Evolutionary conservation across 2,113 vertebrate genomes (phyloP), one percentile per base, ranked within the genome.

Genomic region (Triplophysa siluroides): DNA sequence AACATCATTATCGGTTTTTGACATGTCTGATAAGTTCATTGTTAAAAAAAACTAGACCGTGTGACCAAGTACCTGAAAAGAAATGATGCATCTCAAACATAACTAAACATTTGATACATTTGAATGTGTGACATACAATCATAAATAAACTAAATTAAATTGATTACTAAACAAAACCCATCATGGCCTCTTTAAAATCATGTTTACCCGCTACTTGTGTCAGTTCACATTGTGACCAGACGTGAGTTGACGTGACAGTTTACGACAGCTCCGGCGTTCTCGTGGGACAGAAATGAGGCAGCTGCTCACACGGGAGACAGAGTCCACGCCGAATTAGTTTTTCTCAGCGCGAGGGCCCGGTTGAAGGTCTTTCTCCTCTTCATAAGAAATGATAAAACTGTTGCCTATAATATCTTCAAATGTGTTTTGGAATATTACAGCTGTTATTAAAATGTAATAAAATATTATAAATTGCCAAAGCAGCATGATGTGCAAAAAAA

Each of bases 261-360:
- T 79, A 73, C 89, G 92, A 92, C 90, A 89, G 85, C 83, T 52
- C 83, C 58, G 26, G 82, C 80, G 83, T 68, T 83, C 84, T 87
- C 81, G 82, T 81, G 80, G 86, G 82, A 84, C 74, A 80, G 86
- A 83, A 75, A 83, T 68, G 77, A 82, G 86, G 83, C 69, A 82
- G 87, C 88, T 85, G 63, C 72, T 80, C 80, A 76, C 85, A 38
- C 33, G 33, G 33, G 6, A 38, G 33, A 38, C 33, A 82, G 68
- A 83, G 77, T 79, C 85, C 80, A 83, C 73, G 63, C 69, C 10
- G 7, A 69, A 66, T 84, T 68, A 62, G 61, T 56, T 69, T 85
- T 80, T 82, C 29, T n/a, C 69, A 63, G 43, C 70, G 52, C 75
- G 58, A 65, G 60, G 75, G 26, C 71, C 45, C 2, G 21, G 62